Conservation (phyloP, 2,113 vertebrate species). For the Cnemophilus loriae region DNA sequence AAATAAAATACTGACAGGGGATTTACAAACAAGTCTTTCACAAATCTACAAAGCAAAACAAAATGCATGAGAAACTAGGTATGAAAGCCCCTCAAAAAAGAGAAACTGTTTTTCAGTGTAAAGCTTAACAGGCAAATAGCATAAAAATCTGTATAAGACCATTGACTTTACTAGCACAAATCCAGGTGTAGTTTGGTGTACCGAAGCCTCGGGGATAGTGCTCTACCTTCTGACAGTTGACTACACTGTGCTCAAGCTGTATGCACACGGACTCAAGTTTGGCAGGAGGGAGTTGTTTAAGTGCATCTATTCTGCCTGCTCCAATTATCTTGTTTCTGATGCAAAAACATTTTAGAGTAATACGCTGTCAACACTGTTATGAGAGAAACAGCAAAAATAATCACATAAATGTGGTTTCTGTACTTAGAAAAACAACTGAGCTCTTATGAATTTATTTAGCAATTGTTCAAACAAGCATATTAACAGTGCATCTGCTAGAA, state of each 20-base stretch:
- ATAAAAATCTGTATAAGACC: neutral
- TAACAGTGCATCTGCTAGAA: neutral
- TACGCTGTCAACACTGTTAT: neutral
- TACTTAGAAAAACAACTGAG: neutral
- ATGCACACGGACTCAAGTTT: neutral
- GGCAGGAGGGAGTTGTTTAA: neutral
- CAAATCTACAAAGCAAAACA: neutral
- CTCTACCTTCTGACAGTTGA: neutral
- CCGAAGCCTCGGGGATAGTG: rapidly evolving
- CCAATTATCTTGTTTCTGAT: neutral
- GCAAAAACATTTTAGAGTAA: neutral
- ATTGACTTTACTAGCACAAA: neutral
- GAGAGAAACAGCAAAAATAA: neutral
- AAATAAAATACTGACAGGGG: neutral
- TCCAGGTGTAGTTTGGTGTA: neutral
- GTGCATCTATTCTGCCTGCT: neutral
- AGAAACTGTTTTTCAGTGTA: neutral
- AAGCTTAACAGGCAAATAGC: neutral
- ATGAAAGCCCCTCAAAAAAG: neutral
- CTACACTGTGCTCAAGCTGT: neutral
- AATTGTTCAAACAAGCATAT: neutral
- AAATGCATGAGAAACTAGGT: neutral
- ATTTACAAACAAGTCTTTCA: neutral
- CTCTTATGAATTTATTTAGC: neutral
- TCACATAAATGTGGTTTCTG: neutral